phyloP scores from a whole-genome alignment of 2,113 vertebrate genomes.

The Paralichthys olivaceus region DNA sequence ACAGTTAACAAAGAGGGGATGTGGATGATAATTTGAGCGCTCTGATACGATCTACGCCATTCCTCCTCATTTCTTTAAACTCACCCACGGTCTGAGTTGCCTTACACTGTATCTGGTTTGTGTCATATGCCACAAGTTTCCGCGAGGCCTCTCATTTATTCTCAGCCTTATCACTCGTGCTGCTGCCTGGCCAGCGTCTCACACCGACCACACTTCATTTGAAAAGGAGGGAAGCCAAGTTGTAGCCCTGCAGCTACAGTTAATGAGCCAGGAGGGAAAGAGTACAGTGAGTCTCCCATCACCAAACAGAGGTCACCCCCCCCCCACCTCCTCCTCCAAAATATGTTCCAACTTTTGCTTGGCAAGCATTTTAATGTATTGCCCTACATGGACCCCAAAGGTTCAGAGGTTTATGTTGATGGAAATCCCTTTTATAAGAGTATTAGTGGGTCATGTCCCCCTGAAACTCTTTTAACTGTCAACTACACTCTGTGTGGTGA shows the following conservation, averaged over 20 bases:
- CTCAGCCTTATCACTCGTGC: constrained; percentile 37
- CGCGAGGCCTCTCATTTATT: constrained; percentile 29
- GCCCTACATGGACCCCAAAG: constrained; percentile 11
- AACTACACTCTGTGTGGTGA: constrained; percentile 3
- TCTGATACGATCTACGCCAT: neutral
- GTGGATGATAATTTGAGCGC: neutral
- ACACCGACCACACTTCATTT: constrained; percentile 1
- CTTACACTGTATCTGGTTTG: constrained; percentile 41
- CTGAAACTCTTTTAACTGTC: constrained; percentile 31
- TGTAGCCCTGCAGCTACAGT: constrained; percentile 5
- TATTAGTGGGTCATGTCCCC: neutral
- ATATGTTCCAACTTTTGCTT: constrained; percentile 10
- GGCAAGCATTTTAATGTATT: constrained; percentile 10
- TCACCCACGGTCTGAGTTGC: neutral
- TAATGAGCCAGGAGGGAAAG: constrained; percentile 31
- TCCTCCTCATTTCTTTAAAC: constrained; percentile 7
- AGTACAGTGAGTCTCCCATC: constrained; percentile 1
- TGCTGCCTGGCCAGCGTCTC: constrained; percentile 38
- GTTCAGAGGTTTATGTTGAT: constrained; percentile 20
- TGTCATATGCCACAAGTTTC: constrained; percentile 33
- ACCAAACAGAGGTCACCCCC: constrained; percentile 19
- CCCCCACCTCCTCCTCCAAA: neutral
- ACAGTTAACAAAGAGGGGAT: constrained; percentile 1
- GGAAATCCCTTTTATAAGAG: constrained; percentile 9
- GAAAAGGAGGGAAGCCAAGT: constrained; percentile 15